Conservation (phyloP, 2,113 vertebrate genomes). For the Raja brachyura region DNA sequence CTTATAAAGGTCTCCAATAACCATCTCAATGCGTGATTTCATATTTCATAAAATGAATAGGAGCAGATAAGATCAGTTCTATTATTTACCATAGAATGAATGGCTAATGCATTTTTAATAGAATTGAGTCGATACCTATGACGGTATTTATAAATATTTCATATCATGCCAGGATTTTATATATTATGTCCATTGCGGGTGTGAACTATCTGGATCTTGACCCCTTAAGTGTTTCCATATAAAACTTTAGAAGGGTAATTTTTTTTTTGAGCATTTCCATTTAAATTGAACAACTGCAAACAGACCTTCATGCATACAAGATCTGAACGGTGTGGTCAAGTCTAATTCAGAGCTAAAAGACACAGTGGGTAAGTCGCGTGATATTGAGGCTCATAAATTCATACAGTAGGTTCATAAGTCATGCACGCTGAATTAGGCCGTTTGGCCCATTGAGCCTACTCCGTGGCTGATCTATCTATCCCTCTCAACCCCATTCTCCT, state of each 20-base stretch:
- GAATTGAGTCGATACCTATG: neutral
- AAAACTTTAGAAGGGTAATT: neutral
- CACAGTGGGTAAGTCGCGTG: neutral
- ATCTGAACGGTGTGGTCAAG: neutral
- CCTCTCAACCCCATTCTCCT: too few relatives aligned
- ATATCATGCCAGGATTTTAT: neutral
- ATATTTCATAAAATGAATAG: neutral
- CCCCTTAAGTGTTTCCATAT: neutral
- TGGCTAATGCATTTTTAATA: neutral
- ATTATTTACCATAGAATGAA: constrained; percentile 10
- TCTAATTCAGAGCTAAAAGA: neutral
- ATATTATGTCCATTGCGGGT: neutral
- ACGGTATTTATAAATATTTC: neutral
- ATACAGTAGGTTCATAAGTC: too few relatives aligned
- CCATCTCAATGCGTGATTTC: neutral
- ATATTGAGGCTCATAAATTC: too few relatives aligned
- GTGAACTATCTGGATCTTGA: neutral
- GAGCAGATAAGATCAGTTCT: neutral
- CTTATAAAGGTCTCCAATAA: neutral
- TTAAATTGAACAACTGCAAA: neutral
- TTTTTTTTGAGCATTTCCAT: neutral
- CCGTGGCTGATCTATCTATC: too few relatives aligned
- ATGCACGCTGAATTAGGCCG: too few relatives aligned
- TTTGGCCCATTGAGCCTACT: too few relatives aligned
- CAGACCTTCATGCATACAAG: neutral